A percentile compares a stretch with the other conserved stretches of the same genome.
These are phyloP conservation scores for Sorex fumeus DNA, from an alignment of 2,113 vertebrate species.

Conservation along the genomic window DNA sequence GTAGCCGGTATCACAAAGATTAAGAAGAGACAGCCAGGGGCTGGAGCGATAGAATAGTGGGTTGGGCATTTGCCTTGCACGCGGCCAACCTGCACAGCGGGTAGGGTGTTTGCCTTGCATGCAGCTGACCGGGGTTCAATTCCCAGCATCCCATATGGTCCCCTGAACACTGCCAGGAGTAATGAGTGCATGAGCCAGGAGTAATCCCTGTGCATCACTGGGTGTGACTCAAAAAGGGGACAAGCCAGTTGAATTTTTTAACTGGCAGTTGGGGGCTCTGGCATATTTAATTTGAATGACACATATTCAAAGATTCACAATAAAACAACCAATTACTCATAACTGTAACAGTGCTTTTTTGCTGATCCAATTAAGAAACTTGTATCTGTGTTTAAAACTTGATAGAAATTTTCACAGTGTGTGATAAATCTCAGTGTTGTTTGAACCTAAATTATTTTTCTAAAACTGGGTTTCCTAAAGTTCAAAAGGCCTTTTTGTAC, in stretches of 20 bases:
- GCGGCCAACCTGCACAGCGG: too few species aligned
- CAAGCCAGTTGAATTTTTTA: constrained; percentile 72
- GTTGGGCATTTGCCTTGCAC: too few species aligned
- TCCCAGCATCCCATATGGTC: too few species aligned
- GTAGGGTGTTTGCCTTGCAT: too few species aligned
- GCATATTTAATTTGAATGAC: constrained; percentile 54
- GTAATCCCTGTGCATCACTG: too few species aligned
- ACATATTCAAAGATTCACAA: constrained; percentile 6
- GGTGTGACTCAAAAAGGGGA: too few species aligned
- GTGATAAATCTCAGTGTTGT: background rate
- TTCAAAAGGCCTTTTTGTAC: constrained; percentile 1
- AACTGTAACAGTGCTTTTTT: constrained; percentile 30
- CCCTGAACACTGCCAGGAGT: too few species aligned
- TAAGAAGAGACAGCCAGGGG: too few species aligned
- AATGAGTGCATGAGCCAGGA: too few species aligned
- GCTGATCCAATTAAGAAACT: constrained; percentile 37
- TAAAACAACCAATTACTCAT: constrained; percentile 30
- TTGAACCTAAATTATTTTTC: constrained; percentile 52
- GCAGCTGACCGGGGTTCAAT: too few species aligned
- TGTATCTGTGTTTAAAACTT: constrained; percentile 33
- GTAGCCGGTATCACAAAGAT: background rate
- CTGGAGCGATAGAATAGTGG: too few species aligned
- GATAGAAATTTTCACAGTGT: background rate
- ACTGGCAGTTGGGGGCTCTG: background rate
- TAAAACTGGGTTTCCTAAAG: constrained; percentile 14